A percentile compares a stretch with the other conserved stretches of the same genome.
Conservation (phyloP, 2,113 vertebrate species). For the Charina bottae region DNA sequence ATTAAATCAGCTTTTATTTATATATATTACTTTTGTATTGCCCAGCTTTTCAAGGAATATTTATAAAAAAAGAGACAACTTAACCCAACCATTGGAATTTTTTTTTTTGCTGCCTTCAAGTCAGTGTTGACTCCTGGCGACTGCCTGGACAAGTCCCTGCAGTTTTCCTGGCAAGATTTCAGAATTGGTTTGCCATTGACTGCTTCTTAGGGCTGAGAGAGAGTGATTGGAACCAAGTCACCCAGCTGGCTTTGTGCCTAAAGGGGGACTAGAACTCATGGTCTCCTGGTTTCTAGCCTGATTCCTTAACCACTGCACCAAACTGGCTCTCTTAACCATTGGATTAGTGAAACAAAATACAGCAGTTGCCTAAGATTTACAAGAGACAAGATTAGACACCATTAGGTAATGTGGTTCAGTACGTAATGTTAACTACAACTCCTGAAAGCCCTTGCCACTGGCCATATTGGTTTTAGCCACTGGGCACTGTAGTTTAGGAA, state of each 20-base stretch:
- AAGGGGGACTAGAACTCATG: too few relatives aligned
- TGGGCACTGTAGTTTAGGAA: too few relatives aligned
- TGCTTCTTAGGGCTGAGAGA: too few relatives aligned
- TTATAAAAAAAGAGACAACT: constrained; percentile 18
- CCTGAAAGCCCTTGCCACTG: too few relatives aligned
- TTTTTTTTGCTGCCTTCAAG: background rate
- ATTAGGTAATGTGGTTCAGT: background rate
- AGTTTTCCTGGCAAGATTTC: background rate
- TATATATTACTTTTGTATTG: background rate
- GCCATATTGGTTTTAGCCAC: too few relatives aligned
- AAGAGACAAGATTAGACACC: background rate
- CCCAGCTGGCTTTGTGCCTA: too few relatives aligned
- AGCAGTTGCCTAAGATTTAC: constrained; percentile 5
- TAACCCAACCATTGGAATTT: background rate
- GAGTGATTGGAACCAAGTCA: too few relatives aligned
- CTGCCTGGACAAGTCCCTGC: background rate
- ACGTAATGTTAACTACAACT: too few relatives aligned
- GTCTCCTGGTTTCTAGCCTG: too few relatives aligned
- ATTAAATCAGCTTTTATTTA: constrained; percentile 11
- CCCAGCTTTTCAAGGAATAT: constrained; percentile 13
- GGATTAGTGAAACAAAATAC: constrained; percentile 26
- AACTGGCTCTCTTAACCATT: constrained; percentile 12
- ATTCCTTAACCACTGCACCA: too few relatives aligned
- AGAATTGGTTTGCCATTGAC: too few relatives aligned
- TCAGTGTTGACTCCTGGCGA: background rate